These are phyloP conservation scores for Triops cancriformis DNA, from an alignment of 1,140 invertebrate species.

Conservation along the genomic window DNA sequence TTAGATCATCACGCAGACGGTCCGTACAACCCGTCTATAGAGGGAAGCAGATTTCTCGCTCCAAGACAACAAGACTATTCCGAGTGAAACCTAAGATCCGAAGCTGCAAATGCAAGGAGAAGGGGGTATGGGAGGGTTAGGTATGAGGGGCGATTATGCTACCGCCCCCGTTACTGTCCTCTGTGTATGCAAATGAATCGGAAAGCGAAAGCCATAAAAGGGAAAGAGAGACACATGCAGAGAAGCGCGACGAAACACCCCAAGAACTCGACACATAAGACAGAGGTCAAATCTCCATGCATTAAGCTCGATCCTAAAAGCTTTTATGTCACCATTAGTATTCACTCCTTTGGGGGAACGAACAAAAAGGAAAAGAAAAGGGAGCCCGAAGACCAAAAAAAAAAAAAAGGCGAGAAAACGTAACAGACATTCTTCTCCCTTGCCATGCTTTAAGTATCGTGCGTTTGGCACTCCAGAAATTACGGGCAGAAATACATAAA, in stretches of 20 bases:
- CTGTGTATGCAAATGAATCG: slow-evolving; percentile 4
- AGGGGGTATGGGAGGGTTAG: background rate
- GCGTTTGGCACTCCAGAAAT: too few species aligned
- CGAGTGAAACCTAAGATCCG: background rate
- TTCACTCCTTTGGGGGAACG: background rate
- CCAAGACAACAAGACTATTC: background rate
- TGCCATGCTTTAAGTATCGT: too few species aligned
- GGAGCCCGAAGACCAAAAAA: too few species aligned
- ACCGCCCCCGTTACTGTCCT: background rate
- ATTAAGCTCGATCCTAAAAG: slow-evolving; percentile 10
- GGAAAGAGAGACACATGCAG: background rate
- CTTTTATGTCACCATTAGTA: slow-evolving; percentile 3
- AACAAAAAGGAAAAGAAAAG: background rate
- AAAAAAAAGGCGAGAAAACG: too few species aligned
- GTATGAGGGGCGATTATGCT: background rate
- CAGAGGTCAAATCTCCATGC: slow-evolving; percentile 12
- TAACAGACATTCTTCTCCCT: too few species aligned
- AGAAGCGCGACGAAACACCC: background rate
- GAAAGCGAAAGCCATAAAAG: slow-evolving; percentile 6
- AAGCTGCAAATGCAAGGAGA: background rate
- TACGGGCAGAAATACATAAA: too few species aligned
- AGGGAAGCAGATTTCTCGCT: too few species aligned
- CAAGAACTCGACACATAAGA: background rate
- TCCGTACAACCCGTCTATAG: too few species aligned
- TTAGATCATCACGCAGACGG: too few species aligned